Percentiles rank a stretch among this genome's conserved stretches.
phyloP scores from a whole-genome alignment of 2,113 vertebrate species.

The Chaenogobius annularis region DNA sequence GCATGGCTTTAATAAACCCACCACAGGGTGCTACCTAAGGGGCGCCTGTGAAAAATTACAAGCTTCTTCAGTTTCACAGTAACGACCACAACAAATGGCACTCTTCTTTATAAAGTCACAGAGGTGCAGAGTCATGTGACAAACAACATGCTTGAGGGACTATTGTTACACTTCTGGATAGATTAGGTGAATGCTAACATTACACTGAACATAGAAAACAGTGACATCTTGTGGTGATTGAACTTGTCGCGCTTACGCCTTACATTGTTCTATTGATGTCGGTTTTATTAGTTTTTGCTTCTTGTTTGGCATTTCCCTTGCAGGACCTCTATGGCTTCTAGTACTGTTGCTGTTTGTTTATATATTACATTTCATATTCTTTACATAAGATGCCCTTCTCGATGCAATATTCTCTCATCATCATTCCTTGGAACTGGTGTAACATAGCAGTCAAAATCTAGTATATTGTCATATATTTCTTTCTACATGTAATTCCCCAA shows the following conservation, averaged over 20 bases:
- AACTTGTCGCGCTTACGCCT: not conserved
- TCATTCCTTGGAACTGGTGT: not conserved
- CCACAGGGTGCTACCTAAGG: not conserved
- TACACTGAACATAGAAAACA: slow-evolving; percentile 41
- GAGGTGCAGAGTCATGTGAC: not conserved
- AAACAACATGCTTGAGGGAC: not conserved
- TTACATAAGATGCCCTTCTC: not conserved
- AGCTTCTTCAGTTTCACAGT: not conserved
- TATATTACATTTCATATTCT: not conserved
- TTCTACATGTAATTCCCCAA: not conserved
- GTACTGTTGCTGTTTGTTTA: not conserved
- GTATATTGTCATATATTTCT: not conserved
- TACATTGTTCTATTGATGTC: no score
- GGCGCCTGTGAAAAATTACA: not conserved
- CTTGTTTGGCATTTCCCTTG: not conserved
- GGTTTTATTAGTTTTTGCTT: not conserved
- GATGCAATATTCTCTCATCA: not conserved
- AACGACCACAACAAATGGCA: slow-evolving; percentile 5
- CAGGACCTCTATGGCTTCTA: not conserved
- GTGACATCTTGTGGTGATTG: slow-evolving; percentile 59
- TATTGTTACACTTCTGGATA: not conserved
- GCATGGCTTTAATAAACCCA: slow-evolving; percentile 5
- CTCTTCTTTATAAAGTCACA: not conserved
- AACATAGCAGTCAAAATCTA: not conserved
- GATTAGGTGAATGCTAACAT: not conserved